Evolutionary conservation across 2,888 invertebrate genomes (phyloP), one percentile per base, ranked within the genome.

Genomic region (Nomada flava): DNA sequence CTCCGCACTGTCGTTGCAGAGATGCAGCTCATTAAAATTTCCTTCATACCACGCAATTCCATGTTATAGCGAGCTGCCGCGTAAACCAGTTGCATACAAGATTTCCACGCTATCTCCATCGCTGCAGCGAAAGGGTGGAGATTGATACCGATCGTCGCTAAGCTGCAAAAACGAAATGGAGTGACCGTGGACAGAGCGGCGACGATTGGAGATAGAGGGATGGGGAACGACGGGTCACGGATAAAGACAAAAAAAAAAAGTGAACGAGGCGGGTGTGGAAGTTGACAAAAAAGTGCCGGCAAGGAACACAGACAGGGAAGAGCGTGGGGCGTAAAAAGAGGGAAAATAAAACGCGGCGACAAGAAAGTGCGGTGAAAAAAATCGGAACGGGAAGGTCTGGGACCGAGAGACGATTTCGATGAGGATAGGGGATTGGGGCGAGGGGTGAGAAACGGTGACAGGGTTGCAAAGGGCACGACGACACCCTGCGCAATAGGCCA

Each of bases 401-500:
- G 9, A 1, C 13, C 15, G 36, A 59, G 20, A 44, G 52, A 59
- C 57, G 67, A 74, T 65, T 59, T 57, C 20, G 59, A 13, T 47
- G 10, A n/a, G 10, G n/a, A 2, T 9, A 29, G 11, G 44, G 42
- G 60, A 1, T 18, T 36, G 50, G 13, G 36, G 44, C 29, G 62
- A 65, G 53, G 52, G 57, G 53, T 52, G 77, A 70, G 62, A 59
- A 62, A 70, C 59, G 82, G 77, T 64, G 72, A 76, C 68, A 76
- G 62, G 76, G 36, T 60, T n/a, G 72, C 68, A 59, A 36, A 36
- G 36, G 76, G 42, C 36, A 11, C 70, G 75, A 79, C 82, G 60
- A 79, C 79, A 55, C 59, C 59, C 42, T 23, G 65, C 60, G 64
- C 76, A 69, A 79, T 79, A 71, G 73, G 75, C 26, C 69, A 82